Evolutionary conservation across 2,797 vertebrate genomes (phyloP).

Genomic region (Decapterus maruadsi): DNA sequence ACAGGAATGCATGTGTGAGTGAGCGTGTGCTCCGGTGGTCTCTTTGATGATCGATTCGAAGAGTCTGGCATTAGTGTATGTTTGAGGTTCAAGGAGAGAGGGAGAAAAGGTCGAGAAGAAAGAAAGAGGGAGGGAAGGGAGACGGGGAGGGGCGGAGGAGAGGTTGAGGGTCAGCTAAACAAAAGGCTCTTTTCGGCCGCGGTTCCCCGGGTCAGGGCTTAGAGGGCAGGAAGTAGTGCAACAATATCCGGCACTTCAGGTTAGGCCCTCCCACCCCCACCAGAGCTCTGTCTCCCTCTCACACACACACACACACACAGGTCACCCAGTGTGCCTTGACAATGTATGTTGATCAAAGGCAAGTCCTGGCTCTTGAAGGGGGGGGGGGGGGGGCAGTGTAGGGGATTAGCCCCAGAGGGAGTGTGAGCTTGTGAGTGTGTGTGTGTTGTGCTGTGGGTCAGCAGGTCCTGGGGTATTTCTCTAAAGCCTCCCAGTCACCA

Average conservation of each 20-base stretch:
- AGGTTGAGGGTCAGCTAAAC: conserved; percentile 80
- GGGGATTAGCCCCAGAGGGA: conserved; percentile 65
- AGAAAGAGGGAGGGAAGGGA: conserved; percentile 45
- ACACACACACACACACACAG: conserved; percentile 51
- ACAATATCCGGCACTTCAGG: conserved; percentile 84
- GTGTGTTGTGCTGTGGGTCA: conserved; percentile 55
- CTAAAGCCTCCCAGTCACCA: conserved; percentile 51
- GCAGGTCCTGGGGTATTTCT: conserved; percentile 54
- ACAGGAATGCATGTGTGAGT: conserved; percentile 61
- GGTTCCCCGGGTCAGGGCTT: conserved; percentile 77
- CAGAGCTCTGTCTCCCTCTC: conserved; percentile 39
- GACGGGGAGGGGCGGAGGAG: conserved; percentile 52
- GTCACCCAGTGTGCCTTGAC: conserved; percentile 78
- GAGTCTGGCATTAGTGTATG: conserved; percentile 69
- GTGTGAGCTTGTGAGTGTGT: conserved; percentile 23
- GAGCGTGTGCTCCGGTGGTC: conserved; percentile 63
- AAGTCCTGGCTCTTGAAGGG: conserved; percentile 42
- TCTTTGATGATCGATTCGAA: conserved; percentile 79
- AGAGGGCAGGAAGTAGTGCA: conserved; percentile 84
- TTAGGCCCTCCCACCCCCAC: conserved; percentile 63
- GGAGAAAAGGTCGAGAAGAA: conserved; percentile 60
- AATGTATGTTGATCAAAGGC: conserved; percentile 84
- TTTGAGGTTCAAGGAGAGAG: conserved; percentile 80
- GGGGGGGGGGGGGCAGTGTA: conserved; percentile 17
- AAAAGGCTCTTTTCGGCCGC: conserved; percentile 77